Evolutionary conservation across 2,797 vertebrate species (phyloP).

Genomic region (Schizopygopsis pylzovi): DNA sequence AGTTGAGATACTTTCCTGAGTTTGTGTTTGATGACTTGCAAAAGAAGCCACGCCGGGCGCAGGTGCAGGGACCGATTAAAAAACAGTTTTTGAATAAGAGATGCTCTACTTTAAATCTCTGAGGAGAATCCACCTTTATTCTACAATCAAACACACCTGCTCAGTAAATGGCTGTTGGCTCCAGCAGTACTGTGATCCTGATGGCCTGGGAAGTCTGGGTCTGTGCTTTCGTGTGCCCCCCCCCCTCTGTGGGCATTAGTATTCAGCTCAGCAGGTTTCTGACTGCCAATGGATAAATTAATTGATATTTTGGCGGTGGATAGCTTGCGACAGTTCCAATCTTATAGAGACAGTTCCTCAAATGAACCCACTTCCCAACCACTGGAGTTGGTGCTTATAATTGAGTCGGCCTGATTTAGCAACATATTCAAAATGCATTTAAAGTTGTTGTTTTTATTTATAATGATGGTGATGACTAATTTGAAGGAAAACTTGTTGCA

Average conservation of each 20-base stretch:
- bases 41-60: background rate
- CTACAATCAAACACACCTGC: conserved; percentile 47
- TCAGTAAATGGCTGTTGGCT: conserved; percentile 18
- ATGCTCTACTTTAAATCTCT: conserved; percentile 22
- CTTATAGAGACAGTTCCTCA: conserved; percentile 13
- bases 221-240: background rate
- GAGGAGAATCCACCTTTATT: conserved; percentile 18
- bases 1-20: background rate
- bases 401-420: conserved; percentile 16
- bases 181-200: background rate
- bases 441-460: background rate
- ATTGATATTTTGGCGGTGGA: conserved; percentile 32
- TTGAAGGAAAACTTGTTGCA: conserved; percentile 15
- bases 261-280: conserved; percentile 16
- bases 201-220: conserved; percentile 24
- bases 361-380: conserved; percentile 36
- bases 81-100: conserved; percentile 32
- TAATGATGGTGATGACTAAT: conserved; percentile 9
- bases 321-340: conserved; percentile 25
- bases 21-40: conserved; percentile 10
- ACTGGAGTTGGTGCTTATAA: conserved; percentile 21
- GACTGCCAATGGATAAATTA: conserved; percentile 38
- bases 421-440: background rate
- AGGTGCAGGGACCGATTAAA: conserved; percentile 20
- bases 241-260: conserved; percentile 29